Percentiles rank a stretch among this genome's conserved stretches.
phyloP scores from a whole-genome alignment of 30 jellyfish, hydroid and myxozoan genomes.

The Nemopilema nomurai region DNA sequence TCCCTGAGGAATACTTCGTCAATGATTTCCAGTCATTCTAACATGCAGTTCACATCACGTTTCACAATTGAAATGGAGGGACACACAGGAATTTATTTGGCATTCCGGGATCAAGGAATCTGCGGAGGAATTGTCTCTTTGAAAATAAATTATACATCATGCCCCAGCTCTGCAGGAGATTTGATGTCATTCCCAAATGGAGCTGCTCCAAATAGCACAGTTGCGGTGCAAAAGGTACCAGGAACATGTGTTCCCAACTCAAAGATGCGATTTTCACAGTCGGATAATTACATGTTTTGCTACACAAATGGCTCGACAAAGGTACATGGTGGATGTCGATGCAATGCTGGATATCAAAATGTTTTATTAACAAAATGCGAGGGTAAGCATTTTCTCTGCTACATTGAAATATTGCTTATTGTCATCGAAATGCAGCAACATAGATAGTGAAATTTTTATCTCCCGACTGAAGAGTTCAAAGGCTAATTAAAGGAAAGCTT shows the following conservation, averaged over 20 bases:
- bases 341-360: slow-evolving; percentile 64
- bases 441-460: too few species aligned
- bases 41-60: neutral
- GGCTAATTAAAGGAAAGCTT: too few species aligned
- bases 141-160: slow-evolving; percentile 9
- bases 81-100: slow-evolving; percentile 22
- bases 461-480: too few species aligned
- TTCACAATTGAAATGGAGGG: slow-evolving; percentile 8
- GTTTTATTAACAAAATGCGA: neutral
- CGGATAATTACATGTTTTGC: slow-evolving; percentile 36
- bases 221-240: neutral
- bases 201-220: slow-evolving; percentile 54
- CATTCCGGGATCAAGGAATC: slow-evolving; percentile 45
- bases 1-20: slow-evolving; percentile 12
- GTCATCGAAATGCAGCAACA: too few species aligned
- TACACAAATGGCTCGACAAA: slow-evolving; percentile 62
- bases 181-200: slow-evolving; percentile 28
- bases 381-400: too few species aligned
- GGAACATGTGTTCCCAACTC: slow-evolving; percentile 58
- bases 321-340: slow-evolving; percentile 66
- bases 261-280: slow-evolving; percentile 4
- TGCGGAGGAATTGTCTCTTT: slow-evolving; percentile 25
- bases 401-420: too few species aligned
- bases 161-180: slow-evolving; percentile 65
- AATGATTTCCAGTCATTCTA: neutral